Percentiles rank a stretch among this genome's conserved stretches.
phyloP scores from a whole-genome alignment of 1,140 invertebrate species.

The Aphelinus certus region DNA sequence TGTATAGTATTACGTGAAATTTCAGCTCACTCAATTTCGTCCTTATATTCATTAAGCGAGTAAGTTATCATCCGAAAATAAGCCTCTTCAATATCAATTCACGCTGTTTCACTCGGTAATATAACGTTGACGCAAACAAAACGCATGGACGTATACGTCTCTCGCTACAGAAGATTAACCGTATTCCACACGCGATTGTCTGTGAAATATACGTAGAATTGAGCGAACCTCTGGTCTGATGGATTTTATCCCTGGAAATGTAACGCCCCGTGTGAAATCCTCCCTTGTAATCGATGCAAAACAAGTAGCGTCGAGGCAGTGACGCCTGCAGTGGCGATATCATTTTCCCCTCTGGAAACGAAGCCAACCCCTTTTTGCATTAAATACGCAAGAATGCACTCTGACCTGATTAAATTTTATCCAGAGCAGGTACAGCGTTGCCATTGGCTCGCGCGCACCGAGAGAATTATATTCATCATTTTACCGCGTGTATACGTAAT shows the following conservation, averaged over 20 bases:
- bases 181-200: conserved; percentile 17
- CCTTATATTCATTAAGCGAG: no score
- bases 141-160: conserved; percentile 5
- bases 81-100: no score
- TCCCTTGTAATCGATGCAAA: conserved; percentile 21
- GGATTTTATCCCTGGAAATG: conserved; percentile 30
- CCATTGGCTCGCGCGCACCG: no score
- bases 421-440: not conserved
- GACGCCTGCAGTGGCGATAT: not conserved
- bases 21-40: no score
- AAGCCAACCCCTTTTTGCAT: conserved; percentile 11
- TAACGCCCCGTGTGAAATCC: conserved; percentile 19
- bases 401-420: conserved; percentile 36
- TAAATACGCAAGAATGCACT: not conserved
- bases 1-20: no score
- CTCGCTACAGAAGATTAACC: not conserved
- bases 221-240: not conserved
- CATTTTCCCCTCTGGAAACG: conserved; percentile 3
- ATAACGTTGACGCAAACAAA: not conserved
- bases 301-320: not conserved
- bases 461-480: no score
- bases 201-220: conserved; percentile 30
- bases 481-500: no score
- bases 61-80: no score
- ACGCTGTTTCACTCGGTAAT: no score